A percentile compares a stretch with the other conserved stretches of the same genome.
These are phyloP conservation scores for Dolichotis patagonum DNA, from an alignment of 2,113 vertebrate species.

Conservation along the genomic window DNA sequence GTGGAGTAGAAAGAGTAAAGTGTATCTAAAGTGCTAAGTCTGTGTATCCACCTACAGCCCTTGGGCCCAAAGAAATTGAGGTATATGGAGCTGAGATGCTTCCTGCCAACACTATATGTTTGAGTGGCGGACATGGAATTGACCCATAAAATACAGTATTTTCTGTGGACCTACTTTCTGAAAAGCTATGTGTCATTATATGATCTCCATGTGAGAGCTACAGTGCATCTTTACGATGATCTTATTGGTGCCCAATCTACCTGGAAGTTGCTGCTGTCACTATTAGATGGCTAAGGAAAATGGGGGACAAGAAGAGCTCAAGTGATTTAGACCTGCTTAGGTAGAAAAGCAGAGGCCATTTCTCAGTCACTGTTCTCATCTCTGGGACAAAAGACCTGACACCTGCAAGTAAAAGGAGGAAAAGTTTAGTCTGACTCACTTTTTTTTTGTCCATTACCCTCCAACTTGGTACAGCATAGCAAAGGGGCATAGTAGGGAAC, in stretches of 20 bases:
- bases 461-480: neutral
- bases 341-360: neutral
- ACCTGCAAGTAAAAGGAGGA: neutral
- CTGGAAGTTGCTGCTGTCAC: neutral
- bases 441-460: too few relatives aligned
- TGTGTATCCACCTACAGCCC: neutral
- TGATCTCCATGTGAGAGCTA: neutral
- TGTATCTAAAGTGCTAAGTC: neutral
- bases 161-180: neutral
- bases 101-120: neutral
- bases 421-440: neutral
- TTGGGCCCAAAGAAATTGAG: neutral
- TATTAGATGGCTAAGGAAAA: neutral
- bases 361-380: neutral
- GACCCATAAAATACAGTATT: neutral
- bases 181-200: neutral
- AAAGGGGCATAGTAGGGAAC: neutral
- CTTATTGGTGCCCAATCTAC: neutral
- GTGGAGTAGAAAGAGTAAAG: neutral
- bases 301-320: neutral
- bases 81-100: neutral
- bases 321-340: conserved; percentile 39
- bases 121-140: neutral
- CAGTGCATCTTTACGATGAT: neutral
- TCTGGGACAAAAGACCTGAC: neutral